Base-by-base conservation (phyloP, 2,888 invertebrate genomes). In the Dicycla oo region DNA sequence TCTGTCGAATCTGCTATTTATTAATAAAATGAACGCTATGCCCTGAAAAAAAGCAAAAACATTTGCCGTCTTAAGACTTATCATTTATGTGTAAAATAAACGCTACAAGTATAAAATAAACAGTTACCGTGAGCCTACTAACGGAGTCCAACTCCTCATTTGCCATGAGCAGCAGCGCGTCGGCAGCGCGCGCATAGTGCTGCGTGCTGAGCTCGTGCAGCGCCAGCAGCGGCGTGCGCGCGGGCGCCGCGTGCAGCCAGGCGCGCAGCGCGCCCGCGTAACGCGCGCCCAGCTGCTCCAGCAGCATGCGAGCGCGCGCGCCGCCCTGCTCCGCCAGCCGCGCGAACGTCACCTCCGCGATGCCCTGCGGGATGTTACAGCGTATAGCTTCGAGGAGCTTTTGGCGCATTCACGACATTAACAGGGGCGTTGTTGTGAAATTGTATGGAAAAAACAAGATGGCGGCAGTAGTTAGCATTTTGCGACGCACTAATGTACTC, bases 61-160 rank as follows among this genome's bases (percentile, higher is more conserved):
- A 40, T 40, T 40, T 11, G 40, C 40, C 40, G 40, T 38, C 38
- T 30, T n/a, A n/a, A n/a, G n/a, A n/a, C n/a, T n/a, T n/a, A n/a
- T n/a, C n/a, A n/a, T 38, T 38, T 38, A 38, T 38, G 8, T 38
- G 38, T 38, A 38, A 38, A 7, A 38, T 8, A 38, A 38, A 38
- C 1, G 7, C 8, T 8, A 38, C 38, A 38, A 38, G 38, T 8
- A 38, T 38, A 34, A 30, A 34, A 34, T 34, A 38, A 8, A 38
- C 8, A 38, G 38, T 38, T 45, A 97, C 97, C 91, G 97, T 97
- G 92, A 98, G 98, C 78, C 98, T 95, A 1, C 95, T 94, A 0
- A 98, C 95, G 56, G 97, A 97, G 85, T 97, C 97, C 0, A 91
- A 94, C 92, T 98, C 98, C 23, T 96, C 80, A 3, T 63, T 58